Conservation (phyloP, 2,113 vertebrate genomes). For the Apistogramma diplotaenia region DNA sequence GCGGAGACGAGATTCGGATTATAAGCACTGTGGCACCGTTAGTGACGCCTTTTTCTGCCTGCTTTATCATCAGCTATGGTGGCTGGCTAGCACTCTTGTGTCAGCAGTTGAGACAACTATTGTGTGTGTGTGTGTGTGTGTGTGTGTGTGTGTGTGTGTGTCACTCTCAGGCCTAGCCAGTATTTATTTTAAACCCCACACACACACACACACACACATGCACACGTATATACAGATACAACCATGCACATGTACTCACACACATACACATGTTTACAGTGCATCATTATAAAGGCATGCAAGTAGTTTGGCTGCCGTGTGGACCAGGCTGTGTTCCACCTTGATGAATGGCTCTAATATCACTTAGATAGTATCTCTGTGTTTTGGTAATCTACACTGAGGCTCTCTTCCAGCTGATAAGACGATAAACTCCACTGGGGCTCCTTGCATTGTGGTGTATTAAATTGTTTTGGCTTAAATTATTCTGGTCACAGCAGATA, state of each 20-base stretch:
- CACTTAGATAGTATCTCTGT: conserved; percentile 44
- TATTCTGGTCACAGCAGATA: conserved; percentile 26
- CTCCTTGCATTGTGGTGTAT: conserved; percentile 5
- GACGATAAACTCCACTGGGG: conserved; percentile 25
- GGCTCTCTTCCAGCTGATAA: conserved; percentile 19
- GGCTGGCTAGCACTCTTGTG: conserved; percentile 35
- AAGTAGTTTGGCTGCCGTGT: conserved; percentile 12
- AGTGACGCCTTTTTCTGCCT: conserved; percentile 32
- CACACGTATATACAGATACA: conserved; percentile 8
- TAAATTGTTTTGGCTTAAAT: conserved; percentile 16
- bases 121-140: not conserved
- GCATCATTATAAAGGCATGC: conserved; percentile 55
- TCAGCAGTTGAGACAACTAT: conserved; percentile 53
- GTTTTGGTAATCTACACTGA: conserved; percentile 40
- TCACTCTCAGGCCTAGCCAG: conserved; percentile 19
- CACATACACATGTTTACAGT: not conserved
- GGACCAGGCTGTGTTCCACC: conserved; percentile 25
- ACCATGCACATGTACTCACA: not conserved
- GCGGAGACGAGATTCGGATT: conserved; percentile 37
- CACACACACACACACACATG: conserved; percentile 19
- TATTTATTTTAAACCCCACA: conserved; percentile 65
- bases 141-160: conserved; percentile 7
- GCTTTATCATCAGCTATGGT: conserved; percentile 48
- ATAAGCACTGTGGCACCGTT: conserved; percentile 29
- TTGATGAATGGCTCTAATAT: conserved; percentile 52